These are phyloP conservation scores for Aproaerema taeniolella DNA, from an alignment of 2,888 invertebrate genomes.

Conservation along the genomic window DNA sequence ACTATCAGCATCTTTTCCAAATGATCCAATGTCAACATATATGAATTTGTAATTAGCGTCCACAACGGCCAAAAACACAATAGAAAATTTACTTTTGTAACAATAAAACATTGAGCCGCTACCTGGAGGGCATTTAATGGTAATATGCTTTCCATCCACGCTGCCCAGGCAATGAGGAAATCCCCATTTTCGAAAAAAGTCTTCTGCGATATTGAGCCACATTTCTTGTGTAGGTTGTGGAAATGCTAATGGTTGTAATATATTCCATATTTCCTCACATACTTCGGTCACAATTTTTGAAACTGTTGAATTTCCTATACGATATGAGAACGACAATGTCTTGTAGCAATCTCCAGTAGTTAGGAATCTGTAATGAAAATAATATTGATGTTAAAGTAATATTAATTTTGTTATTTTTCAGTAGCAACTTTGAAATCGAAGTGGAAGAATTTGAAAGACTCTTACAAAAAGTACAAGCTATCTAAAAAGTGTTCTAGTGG, in stretches of 20 bases:
- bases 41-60: too few species aligned
- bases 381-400: too few species aligned
- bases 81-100: too few species aligned
- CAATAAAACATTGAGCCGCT: too few species aligned
- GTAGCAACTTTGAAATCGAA: constrained; percentile 8
- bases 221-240: constrained; percentile 22
- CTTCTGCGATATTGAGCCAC: constrained; percentile 23
- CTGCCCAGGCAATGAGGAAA: too few species aligned
- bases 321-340: constrained; percentile 15
- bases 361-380: constrained; percentile 13
- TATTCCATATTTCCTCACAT: constrained; percentile 18
- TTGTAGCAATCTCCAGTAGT: constrained; percentile 15
- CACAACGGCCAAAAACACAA: too few species aligned
- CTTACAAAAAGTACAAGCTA: constrained; percentile 10
- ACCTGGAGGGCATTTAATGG: too few species aligned
- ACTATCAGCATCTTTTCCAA: too few species aligned
- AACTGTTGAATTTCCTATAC: constrained; percentile 14
- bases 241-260: constrained; percentile 17
- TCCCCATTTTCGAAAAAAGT: too few species aligned
- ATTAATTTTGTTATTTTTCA: constrained; percentile 10
- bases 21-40: too few species aligned
- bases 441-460: constrained; percentile 13
- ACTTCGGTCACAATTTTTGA: constrained; percentile 12
- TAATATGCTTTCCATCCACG: too few species aligned
- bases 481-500: too few species aligned